Evolutionary conservation across 1,140 invertebrate genomes (phyloP), one percentile per base, ranked within the genome.

Genomic region (Trichomalopsis sarcophagae): DNA sequence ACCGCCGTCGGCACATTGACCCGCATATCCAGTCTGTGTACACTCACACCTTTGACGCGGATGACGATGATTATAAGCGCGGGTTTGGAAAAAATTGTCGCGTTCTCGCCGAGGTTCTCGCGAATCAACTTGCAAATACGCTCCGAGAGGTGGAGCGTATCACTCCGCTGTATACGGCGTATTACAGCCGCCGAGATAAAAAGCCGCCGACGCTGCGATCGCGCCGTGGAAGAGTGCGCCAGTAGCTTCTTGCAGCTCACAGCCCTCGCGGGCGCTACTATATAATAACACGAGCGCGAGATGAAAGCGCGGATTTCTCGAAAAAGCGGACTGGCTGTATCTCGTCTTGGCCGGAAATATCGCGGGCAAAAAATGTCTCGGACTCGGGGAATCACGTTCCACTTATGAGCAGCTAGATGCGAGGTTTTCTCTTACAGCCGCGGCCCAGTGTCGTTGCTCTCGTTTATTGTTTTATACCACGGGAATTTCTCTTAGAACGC

Each of bases 1-100:
- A 75, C 87, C 87, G 89, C 89, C 89, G 87, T 80, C 86, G 89
- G 87, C 89, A 86, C 76, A 55, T 27, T 30, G 86, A 86, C 47
- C 44, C 77, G 66, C n/a, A 50, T 81, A 30, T 73, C 17, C 55
- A 44, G 4, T 62, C 4, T 17, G 55, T 55, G n/a, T 62, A n/a
- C n/a, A 17, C 40, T 10, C 17, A 62, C 55, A 62, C 17, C 55
- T 21, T 62, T 6, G 55, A 44, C 10, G 40, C 40, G 7, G 40
- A 10, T 10, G 40, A 44, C 1, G 55, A 50, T 62, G 17, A 62
- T 62, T 62, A 2, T 44, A 62, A 27, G 27, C 69, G 40, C 69
- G 69, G 47, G 47, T 44, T 9, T 44, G 10, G 40, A 44, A 71
- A 50, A 44, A 84, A 17, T 68, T 11, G 9, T 17, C 36, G 13